These are phyloP conservation scores for Morus bassanus DNA, from an alignment of 2,797 vertebrate species.

Conservation along the genomic window DNA sequence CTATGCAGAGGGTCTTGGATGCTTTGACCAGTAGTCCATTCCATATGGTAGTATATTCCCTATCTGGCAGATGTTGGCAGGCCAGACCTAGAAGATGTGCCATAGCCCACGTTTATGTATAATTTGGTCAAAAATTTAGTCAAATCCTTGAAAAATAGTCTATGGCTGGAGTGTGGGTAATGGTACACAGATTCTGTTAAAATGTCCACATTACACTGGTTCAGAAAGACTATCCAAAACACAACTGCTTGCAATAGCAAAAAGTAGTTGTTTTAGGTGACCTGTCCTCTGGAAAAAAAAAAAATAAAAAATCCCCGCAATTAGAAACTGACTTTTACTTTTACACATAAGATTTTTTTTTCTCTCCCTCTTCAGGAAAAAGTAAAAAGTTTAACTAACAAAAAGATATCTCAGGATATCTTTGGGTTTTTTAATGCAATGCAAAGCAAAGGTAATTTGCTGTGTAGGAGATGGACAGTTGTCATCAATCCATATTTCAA, in stretches of 20 bases:
- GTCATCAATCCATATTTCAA: not conserved
- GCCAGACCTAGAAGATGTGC: not conserved
- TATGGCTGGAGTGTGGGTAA: not conserved
- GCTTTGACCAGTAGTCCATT: not conserved
- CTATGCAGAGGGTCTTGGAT: not conserved
- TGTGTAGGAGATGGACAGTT: not conserved
- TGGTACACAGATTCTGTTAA: not conserved
- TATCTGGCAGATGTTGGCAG: not conserved
- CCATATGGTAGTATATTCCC: too few species aligned
- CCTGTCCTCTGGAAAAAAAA: not conserved
- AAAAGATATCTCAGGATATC: not conserved
- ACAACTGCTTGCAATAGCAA: not conserved
- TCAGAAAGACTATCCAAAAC: not conserved
- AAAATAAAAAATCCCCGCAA: not conserved
- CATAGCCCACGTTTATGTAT: not conserved
- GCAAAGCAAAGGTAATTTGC: not conserved
- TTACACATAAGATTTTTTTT: not conserved
- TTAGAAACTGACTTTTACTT: not conserved
- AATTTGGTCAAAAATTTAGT: not conserved
- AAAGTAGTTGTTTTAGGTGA: not conserved
- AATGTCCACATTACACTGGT: rapidly evolving
- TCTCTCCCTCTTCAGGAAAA: not conserved
- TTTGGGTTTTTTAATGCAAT: not conserved
- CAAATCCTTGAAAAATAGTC: not conserved
- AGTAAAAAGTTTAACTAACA: not conserved